A percentile compares a stretch with the other conserved stretches of the same genome.
Conservation (phyloP, 1,140 invertebrate species). For the Spodoptera frugiperda region DNA sequence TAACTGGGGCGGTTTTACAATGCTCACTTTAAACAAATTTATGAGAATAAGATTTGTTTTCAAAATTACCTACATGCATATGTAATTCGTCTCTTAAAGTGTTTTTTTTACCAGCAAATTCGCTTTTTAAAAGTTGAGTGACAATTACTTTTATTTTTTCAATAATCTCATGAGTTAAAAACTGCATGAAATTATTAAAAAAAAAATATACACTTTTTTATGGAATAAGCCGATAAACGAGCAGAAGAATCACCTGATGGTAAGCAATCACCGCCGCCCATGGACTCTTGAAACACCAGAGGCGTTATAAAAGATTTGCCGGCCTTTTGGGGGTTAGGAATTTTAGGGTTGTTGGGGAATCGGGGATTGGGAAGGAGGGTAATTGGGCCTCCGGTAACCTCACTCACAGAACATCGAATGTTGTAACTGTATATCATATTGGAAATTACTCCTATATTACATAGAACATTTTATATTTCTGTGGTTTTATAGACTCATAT, state of each 20-base stretch:
- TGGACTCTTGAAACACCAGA: no score
- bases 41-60: slow-evolving; percentile 18
- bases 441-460: slow-evolving; percentile 79
- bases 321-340: no score
- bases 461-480: slow-evolving; percentile 76
- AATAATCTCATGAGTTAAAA: no score
- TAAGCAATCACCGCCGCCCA: no score
- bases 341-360: no score
- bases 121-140: not conserved
- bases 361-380: no score
- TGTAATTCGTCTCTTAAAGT: not conserved
- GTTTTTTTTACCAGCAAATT: slow-evolving; percentile 6
- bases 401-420: no score
- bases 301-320: no score
- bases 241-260: no score
- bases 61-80: not conserved
- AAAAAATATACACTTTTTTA: no score
- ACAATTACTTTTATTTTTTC: slow-evolving; percentile 21
- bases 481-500: slow-evolving; percentile 78
- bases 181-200: slow-evolving; percentile 46
- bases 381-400: no score
- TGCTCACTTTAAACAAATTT: not conserved
- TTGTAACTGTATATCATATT: slow-evolving; percentile 62
- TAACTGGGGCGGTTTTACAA: slow-evolving; percentile 32
- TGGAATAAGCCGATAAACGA: no score